Percentiles rank a stretch among this genome's conserved stretches.
phyloP scores from a whole-genome alignment of 2,888 invertebrate species.

The Gonocerus acuteangulatus region DNA sequence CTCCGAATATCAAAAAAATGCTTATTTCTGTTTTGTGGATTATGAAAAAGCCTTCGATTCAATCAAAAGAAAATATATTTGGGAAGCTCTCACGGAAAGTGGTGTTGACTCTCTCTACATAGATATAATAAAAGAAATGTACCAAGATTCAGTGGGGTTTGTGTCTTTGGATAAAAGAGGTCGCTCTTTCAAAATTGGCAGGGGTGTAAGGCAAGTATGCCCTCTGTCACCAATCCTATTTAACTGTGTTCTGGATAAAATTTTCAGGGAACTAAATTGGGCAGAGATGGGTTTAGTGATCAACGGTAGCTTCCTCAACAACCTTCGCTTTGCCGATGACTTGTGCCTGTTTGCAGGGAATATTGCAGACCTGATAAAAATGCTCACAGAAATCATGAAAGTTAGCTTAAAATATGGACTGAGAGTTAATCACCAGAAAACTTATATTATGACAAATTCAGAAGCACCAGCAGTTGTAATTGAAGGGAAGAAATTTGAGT shows the following conservation, averaged over 20 bases:
- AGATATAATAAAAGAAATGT: constrained; percentile 2
- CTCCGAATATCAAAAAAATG: not conserved
- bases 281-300: not conserved
- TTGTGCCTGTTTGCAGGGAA: not conserved
- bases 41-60: constrained; percentile 8
- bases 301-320: not conserved
- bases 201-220: not conserved
- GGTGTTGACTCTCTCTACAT: constrained; percentile 8
- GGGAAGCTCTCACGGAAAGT: not conserved
- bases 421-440: constrained; percentile 2
- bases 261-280: constrained; percentile 7
- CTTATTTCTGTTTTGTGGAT: constrained; percentile 5
- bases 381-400: no score
- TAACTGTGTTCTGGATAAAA: constrained; percentile 2
- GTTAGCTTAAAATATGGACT: constrained; percentile 5
- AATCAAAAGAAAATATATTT: not conserved
- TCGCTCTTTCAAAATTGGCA: not conserved
- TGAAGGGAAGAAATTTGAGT: not conserved
- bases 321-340: constrained; percentile 8
- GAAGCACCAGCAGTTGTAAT: not conserved
- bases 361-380: not conserved
- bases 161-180: constrained; percentile 5
- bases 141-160: not conserved
- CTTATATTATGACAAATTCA: constrained; percentile 12
- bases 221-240: constrained; percentile 1